A percentile compares a stretch with the other conserved stretches of the same genome.
Evolutionary conservation across 1,140 invertebrate genomes (phyloP).

Genomic region (Telenomus remus): DNA sequence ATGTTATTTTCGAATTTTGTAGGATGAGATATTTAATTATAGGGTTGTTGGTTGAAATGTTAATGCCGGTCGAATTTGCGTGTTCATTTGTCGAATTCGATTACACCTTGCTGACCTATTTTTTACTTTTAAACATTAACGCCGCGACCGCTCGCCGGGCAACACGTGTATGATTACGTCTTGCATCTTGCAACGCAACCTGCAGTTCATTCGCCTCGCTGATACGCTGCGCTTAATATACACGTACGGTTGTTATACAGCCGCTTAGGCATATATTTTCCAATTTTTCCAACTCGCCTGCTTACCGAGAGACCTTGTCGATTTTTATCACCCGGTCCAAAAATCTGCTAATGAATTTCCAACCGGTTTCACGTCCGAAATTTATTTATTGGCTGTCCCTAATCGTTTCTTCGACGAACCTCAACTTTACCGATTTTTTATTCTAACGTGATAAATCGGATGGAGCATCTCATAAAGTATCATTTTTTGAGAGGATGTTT

Average conservation of each 20-base stretch:
- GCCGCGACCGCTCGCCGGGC: conserved; percentile 18
- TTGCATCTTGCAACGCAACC: conserved; percentile 48
- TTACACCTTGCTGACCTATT: conserved; percentile 23
- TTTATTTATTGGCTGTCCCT: neutral
- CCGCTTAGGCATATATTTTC: conserved; percentile 22
- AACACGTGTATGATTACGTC: conserved; percentile 51
- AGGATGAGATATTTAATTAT: too few relatives aligned
- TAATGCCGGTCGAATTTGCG: neutral
- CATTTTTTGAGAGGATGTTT: too few relatives aligned
- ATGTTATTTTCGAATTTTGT: too few relatives aligned
- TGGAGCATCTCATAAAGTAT: too few relatives aligned
- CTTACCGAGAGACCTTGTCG: conserved; percentile 10
- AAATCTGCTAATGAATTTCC: conserved; percentile 11
- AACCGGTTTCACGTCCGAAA: conserved; percentile 17
- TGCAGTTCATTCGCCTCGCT: conserved; percentile 53
- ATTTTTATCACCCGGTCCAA: conserved; percentile 24
- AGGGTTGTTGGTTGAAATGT: neutral
- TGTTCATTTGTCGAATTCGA: conserved; percentile 3
- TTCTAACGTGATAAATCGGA: too few relatives aligned
- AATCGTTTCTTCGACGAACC: too few relatives aligned
- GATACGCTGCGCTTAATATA: conserved; percentile 43
- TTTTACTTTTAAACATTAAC: conserved; percentile 17
- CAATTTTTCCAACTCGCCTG: conserved; percentile 9
- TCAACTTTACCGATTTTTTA: too few relatives aligned
- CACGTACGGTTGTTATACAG: conserved; percentile 37